Evolutionary conservation across 2,888 invertebrate genomes (phyloP).

Genomic region (Philonicus albiceps): DNA sequence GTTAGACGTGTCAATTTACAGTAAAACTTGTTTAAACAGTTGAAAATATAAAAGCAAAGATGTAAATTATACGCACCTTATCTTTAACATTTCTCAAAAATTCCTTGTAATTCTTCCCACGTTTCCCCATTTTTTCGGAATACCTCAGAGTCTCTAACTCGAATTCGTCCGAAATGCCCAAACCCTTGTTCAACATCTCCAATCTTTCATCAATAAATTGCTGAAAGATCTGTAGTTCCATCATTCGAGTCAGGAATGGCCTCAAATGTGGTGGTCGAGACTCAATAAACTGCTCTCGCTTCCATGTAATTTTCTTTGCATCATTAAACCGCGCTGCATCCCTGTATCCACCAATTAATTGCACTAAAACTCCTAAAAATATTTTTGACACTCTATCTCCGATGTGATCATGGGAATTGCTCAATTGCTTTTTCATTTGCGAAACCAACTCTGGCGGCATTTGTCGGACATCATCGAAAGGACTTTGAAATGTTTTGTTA

Average conservation of each 20-base stretch:
- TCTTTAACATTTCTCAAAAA: constrained; percentile 88
- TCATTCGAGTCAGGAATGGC: constrained; percentile 87
- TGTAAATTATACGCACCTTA: constrained; percentile 69
- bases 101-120: constrained; percentile 71
- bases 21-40: background rate
- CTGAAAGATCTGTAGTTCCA: constrained; percentile 93
- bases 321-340: constrained; percentile 84
- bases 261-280: constrained; percentile 85
- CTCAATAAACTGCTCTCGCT: constrained; percentile 85
- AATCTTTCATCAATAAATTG: constrained; percentile 93
- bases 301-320: constrained; percentile 82
- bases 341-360: constrained; percentile 92
- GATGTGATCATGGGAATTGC: constrained; percentile 69
- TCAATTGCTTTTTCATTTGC: constrained; percentile 62
- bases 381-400: constrained; percentile 94
- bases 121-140: constrained; percentile 66
- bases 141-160: constrained; percentile 81
- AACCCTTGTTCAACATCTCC: constrained; percentile 90
- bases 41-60: background rate
- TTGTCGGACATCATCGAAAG: constrained; percentile 88
- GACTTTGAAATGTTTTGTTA: constrained; percentile 82
- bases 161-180: constrained; percentile 94
- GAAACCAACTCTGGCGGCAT: constrained; percentile 90
- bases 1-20: constrained; percentile 26
- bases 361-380: constrained; percentile 87